These are phyloP conservation scores for Gadus chalcogrammus DNA, from an alignment of 2,113 vertebrate genomes.

Conservation along the genomic window DNA sequence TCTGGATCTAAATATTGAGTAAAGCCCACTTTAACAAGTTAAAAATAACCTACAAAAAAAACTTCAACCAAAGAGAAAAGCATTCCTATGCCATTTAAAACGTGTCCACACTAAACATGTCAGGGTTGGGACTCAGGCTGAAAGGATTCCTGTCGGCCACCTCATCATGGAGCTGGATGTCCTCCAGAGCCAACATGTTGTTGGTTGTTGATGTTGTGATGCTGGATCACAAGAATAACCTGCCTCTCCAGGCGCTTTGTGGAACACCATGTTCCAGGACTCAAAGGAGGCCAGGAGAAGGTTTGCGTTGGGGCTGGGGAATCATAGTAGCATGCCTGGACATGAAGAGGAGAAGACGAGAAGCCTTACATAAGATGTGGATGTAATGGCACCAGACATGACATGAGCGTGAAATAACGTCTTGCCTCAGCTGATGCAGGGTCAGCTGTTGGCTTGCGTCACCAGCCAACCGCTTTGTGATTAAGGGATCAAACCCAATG, in stretches of 20 bases:
- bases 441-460: conserved; percentile 12
- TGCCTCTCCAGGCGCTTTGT: conserved; percentile 28
- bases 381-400: conserved; percentile 37
- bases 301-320: conserved; percentile 9
- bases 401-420: conserved; percentile 19
- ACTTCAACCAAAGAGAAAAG: too few relatives aligned
- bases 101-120: too few relatives aligned
- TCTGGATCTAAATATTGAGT: too few relatives aligned
- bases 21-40: too few relatives aligned
- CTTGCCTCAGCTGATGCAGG: not conserved
- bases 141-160: too few relatives aligned
- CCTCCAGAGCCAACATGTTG: too few relatives aligned
- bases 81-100: too few relatives aligned
- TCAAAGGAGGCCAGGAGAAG: conserved; percentile 5
- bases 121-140: too few relatives aligned
- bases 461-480: too few relatives aligned
- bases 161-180: too few relatives aligned
- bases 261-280: conserved; percentile 48
- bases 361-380: conserved; percentile 52
- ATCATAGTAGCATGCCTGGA: conserved; percentile 45
- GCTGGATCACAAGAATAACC: conserved; percentile 22
- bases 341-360: conserved; percentile 32
- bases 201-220: not conserved
- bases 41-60: too few relatives aligned
- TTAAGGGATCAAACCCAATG: too few relatives aligned